Evolutionary conservation across 2,113 vertebrate genomes (phyloP).

Genomic region (Melanotaenia duboulayi): DNA sequence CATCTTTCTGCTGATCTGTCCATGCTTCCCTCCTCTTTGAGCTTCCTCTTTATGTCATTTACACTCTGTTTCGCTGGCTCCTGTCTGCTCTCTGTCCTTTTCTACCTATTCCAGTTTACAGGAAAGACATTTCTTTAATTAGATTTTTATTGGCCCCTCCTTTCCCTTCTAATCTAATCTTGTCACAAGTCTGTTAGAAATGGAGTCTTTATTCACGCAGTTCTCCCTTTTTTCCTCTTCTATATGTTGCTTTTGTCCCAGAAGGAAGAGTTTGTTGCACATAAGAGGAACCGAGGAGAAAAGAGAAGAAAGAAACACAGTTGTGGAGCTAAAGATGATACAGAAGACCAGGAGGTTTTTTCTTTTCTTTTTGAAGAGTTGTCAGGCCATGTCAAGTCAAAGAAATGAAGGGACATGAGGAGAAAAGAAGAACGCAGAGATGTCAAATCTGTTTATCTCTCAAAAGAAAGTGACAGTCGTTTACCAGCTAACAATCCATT

Average conservation of each 20-base stretch:
- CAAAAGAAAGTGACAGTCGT: conserved; percentile 73
- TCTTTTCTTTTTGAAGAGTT: conserved; percentile 59
- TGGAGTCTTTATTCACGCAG: conserved; percentile 59
- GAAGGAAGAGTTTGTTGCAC: conserved; percentile 63
- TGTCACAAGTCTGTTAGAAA: conserved; percentile 55
- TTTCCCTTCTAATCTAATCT: conserved; percentile 55
- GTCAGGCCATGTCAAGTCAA: conserved; percentile 66
- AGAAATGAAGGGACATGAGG: conserved; percentile 60
- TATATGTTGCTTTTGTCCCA: conserved; percentile 40
- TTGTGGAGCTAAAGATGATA: conserved; percentile 35
- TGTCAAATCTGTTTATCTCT: conserved; percentile 75
- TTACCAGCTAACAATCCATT: conserved; percentile 76
- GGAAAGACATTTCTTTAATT: conserved; percentile 49
- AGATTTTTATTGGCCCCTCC: conserved; percentile 31
- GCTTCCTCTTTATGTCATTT: conserved; percentile 65
- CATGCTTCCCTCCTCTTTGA: conserved; percentile 54
- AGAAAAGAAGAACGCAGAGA: conserved; percentile 60
- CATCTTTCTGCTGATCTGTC: conserved; percentile 56
- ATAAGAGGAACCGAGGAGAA: conserved; percentile 46
- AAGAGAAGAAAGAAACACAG: background rate
- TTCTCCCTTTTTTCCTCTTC: conserved; percentile 51
- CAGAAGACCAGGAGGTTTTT: conserved; percentile 51
- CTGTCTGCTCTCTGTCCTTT: conserved; percentile 32
- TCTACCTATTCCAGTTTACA: conserved; percentile 51
- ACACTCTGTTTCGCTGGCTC: conserved; percentile 48